These are phyloP conservation scores for Labeo catla DNA, from an alignment of 2,113 vertebrate genomes.

Conservation along the genomic window DNA sequence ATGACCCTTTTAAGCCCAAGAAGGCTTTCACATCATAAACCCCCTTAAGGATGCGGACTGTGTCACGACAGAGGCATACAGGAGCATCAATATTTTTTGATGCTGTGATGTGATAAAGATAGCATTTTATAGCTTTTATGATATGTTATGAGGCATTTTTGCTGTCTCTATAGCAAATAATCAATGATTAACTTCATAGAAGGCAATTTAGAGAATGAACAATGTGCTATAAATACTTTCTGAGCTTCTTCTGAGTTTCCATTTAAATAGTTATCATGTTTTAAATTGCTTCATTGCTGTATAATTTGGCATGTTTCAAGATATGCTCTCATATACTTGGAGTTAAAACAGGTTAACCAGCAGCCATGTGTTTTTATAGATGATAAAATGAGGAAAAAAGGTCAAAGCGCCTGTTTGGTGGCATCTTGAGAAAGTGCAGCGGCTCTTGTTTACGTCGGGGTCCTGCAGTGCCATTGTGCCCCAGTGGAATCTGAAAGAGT, in stretches of 20 bases:
- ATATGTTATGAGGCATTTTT: not conserved
- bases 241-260: not conserved
- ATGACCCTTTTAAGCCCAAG: not conserved
- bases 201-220: not conserved
- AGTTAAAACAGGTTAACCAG: not conserved
- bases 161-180: not conserved
- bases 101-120: not conserved
- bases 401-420: not conserved
- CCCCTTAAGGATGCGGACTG: not conserved
- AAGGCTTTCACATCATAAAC: not conserved
- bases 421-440: not conserved
- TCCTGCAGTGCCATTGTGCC: conserved; percentile 28
- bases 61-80: not conserved
- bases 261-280: not conserved
- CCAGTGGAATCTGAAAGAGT: conserved; percentile 28
- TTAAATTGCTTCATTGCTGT: not conserved
- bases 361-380: not conserved
- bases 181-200: not conserved
- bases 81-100: conserved; percentile 12
- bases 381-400: not conserved
- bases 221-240: conserved; percentile 15
- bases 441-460: conserved; percentile 37
- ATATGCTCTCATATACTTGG: conserved; percentile 5
- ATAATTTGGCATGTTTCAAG: not conserved
- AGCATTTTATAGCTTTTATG: conserved; percentile 3